Conservation (phyloP, 2,113 vertebrate genomes). For the Hiodon tergisus region DNA sequence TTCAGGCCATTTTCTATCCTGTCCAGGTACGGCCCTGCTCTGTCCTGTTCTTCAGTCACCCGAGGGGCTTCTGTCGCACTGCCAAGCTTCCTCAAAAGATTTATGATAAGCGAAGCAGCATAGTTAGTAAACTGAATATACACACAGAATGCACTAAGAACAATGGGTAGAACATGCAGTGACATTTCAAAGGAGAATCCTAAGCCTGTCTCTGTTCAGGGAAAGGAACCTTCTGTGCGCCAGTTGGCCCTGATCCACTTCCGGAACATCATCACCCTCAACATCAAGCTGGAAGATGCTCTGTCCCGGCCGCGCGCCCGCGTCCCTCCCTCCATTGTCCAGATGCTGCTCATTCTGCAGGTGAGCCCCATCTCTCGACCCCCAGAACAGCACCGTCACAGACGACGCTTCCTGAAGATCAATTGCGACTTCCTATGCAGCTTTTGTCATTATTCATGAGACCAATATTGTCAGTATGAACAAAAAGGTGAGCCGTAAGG, state of each 20-base stretch:
- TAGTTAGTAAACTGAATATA: neutral
- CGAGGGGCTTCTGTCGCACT: no score
- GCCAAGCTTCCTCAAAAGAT: neutral
- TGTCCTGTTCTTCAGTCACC: neutral
- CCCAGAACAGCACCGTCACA: no score
- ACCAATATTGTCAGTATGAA: no score
- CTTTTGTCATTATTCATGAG: no score
- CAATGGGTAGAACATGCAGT: no score
- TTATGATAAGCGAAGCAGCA: neutral
- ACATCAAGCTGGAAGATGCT: conserved; percentile 85
- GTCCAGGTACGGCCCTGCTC: conserved; percentile 74
- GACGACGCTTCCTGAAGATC: no score
- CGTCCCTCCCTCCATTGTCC: conserved; percentile 84
- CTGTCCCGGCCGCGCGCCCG: conserved; percentile 76
- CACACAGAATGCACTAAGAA: neutral
- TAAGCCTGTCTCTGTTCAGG: conserved; percentile 43
- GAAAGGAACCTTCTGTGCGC: conserved; percentile 77
- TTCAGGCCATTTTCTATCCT: conserved; percentile 95
- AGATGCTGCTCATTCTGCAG: conserved; percentile 92
- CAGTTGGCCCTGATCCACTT: conserved; percentile 88
- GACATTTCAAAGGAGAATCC: no score
- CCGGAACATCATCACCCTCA: conserved; percentile 84
- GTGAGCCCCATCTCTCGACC: conserved; percentile 45
- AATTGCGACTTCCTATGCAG: no score
- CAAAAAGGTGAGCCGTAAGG: no score